Base-by-base conservation (phyloP, 2,797 vertebrate genomes). In the Myripristis jacobus region DNA sequence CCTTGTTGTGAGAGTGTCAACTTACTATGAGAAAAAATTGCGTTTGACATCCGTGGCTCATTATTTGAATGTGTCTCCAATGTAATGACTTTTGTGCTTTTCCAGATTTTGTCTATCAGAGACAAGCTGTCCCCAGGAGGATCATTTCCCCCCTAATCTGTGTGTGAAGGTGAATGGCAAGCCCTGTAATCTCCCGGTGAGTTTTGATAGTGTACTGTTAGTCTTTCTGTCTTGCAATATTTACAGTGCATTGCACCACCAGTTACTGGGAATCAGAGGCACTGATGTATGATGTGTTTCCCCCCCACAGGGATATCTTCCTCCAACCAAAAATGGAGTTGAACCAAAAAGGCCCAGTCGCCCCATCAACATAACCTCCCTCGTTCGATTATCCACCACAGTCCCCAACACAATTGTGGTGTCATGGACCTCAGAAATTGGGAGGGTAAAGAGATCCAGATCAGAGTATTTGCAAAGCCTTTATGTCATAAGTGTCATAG, bases 271-370 rank as follows among this genome's bases (percentile, higher is more conserved):
- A 53, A 50, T 58, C n/a, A 46, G 19, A 61, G 41, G 66, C 27
- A 25, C 36, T 58, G 4, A 47, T 44, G 11, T 73, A 27, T 64
- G 19, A 52, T 78, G 19, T 75, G 31, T 59, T 76, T 13, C 62
- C 9, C 4, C 16, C 16, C 48, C 75, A 53, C 75, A 99, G 98
- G 98, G 98, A 75, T 99, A 98, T 87, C 97, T 99, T 94, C 98
- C 98, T 92, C 98, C 98, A 89, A 99, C 98, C 94, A 99, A 99
- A 96, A 99, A 99, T 65, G 98, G 98, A 90, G 98, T 99, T 64
- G 98, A 99, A 96, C 98, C 98, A 96, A 99, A 99, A 95, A 96
- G 98, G 91, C 98, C 97, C 73, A 99, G 98, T 94, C 93, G 98
- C 91, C 96, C 97, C 80, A 98, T 99, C 88, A 99, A 99, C 87